Conservation (phyloP, 1,140 invertebrate genomes). For the Brachionus plicatilis region DNA sequence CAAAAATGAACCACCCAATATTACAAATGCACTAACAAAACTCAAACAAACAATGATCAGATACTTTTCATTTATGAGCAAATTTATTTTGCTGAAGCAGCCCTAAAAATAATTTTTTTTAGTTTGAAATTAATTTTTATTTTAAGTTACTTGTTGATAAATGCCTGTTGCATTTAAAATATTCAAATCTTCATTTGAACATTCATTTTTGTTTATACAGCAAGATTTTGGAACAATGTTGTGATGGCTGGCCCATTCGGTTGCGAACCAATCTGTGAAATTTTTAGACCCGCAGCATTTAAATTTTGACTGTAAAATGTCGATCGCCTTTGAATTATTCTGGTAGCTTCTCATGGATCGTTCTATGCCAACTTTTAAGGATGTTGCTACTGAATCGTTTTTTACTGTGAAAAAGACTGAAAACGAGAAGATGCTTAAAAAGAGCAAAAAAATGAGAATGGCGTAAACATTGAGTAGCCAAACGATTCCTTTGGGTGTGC, state of each 20-base stretch:
- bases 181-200: background rate
- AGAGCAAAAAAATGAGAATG: background rate
- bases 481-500: conserved; percentile 19
- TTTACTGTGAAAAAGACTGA: background rate
- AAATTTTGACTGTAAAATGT: conserved; percentile 9
- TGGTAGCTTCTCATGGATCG: background rate
- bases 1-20: conserved; percentile 18
- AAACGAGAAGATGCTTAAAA: conserved; percentile 6
- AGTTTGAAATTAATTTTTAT: background rate
- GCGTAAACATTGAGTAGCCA: conserved; percentile 15
- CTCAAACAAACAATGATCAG: background rate
- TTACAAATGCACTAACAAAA: conserved; percentile 12
- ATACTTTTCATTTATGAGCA: background rate
- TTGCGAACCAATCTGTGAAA: conserved; percentile 31
- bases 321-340: conserved; percentile 11
- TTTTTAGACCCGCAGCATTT: conserved; percentile 32
- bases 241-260: conserved; percentile 2
- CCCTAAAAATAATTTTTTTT: background rate
- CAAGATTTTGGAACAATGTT: conserved; percentile 25
- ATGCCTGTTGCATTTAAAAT: background rate
- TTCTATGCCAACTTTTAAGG: background rate
- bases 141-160: background rate
- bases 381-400: background rate
- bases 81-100: background rate
- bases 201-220: background rate